phyloP scores from a whole-genome alignment of 2,113 vertebrate genomes.

The Eudyptes chrysolophus region DNA sequence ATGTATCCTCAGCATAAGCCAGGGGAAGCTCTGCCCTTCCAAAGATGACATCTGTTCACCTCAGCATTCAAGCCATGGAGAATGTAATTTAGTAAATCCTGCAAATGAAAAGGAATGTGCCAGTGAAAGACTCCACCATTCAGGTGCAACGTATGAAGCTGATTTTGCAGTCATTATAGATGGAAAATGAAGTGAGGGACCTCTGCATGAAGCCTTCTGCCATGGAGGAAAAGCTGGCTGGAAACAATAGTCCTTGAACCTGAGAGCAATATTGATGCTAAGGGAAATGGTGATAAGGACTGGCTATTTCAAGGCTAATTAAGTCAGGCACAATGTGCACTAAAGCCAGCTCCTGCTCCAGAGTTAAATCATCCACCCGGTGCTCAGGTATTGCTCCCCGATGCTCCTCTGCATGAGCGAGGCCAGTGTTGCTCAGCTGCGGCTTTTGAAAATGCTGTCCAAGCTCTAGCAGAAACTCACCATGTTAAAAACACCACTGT shows the following conservation, averaged over 20 bases:
- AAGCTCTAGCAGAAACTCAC: not conserved
- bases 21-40: not conserved
- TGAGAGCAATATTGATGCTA: not conserved
- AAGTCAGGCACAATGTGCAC: not conserved
- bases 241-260: not conserved
- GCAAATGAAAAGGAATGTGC: not conserved
- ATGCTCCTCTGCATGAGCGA: not conserved
- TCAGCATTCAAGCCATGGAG: not conserved
- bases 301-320: not conserved
- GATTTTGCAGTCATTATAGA: not conserved
- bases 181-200: not conserved
- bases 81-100: not conserved
- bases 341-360: not conserved
- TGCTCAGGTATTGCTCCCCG: not conserved
- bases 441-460: not conserved
- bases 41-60: not conserved
- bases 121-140: not conserved
- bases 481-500: not conserved
- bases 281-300: not conserved
- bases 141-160: not conserved
- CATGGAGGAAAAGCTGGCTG: not conserved
- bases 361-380: rapidly evolving
- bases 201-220: not conserved
- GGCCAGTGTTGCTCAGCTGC: not conserved
- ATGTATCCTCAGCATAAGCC: not conserved